A percentile compares a stretch with the other conserved stretches of the same genome.
Conservation (phyloP, 2,888 invertebrate genomes). For the Leptinotarsa rubiginosa region DNA sequence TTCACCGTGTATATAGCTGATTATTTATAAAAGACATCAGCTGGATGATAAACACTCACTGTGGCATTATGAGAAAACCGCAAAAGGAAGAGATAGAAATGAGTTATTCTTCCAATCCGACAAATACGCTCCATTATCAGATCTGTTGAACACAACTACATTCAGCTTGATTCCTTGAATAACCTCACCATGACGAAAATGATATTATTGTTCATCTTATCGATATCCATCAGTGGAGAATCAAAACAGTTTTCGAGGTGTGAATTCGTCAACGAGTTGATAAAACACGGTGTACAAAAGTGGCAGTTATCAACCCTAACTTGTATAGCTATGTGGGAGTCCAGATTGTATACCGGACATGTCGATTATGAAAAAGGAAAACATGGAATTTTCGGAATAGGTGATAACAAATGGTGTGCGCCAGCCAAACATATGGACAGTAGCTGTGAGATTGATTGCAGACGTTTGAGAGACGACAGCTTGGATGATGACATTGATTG, state of each 20-base stretch:
- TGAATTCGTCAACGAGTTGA: constrained; percentile 34
- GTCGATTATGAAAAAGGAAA: constrained; percentile 32
- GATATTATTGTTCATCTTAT: neutral
- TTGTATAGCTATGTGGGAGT: constrained; percentile 41
- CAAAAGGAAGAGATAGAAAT: neutral
- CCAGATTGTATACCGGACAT: constrained; percentile 31
- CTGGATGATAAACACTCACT: no score
- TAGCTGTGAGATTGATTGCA: constrained; percentile 28
- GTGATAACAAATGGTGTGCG: constrained; percentile 35
- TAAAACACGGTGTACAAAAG: constrained; percentile 34
- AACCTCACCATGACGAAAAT: neutral
- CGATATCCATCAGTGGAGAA: constrained; percentile 12
- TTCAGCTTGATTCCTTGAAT: neutral
- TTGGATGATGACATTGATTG: constrained; percentile 31
- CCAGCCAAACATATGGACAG: constrained; percentile 24
- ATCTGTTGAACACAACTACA: neutral
- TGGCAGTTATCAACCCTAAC: constrained; percentile 39
- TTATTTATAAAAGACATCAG: no score
- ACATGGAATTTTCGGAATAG: constrained; percentile 41
- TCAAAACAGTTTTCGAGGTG: constrained; percentile 34
- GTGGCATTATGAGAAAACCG: neutral
- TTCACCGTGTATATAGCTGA: no score
- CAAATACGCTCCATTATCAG: neutral
- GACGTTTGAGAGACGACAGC: constrained; percentile 29
- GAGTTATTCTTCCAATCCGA: neutral